A percentile compares a stretch with the other conserved stretches of the same genome.
Conservation (phyloP, 2,797 vertebrate genomes). For the Spinibarbus caldwelli region DNA sequence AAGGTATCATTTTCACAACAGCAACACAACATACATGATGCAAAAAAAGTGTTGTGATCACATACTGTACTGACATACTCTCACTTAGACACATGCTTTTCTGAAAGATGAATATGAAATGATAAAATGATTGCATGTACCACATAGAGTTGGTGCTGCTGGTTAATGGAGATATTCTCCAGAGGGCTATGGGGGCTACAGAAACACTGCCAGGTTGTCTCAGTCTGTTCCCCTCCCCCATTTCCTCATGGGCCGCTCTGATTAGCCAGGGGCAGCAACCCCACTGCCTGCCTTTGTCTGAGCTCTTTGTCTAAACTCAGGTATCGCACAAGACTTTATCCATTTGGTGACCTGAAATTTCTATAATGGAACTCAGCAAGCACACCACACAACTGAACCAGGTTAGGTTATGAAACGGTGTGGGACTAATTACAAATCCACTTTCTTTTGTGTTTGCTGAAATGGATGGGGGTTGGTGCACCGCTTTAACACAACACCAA, state of each 20-base stretch:
- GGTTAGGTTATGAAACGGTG: background rate
- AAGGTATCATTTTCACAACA: background rate
- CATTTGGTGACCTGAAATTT: background rate
- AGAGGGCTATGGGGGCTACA: background rate
- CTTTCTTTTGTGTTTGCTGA: background rate
- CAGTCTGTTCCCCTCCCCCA: conserved; percentile 44
- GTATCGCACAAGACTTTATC: conserved; percentile 31
- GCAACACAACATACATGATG: background rate
- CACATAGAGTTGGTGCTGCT: too few relatives aligned
- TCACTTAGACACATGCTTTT: background rate
- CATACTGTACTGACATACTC: background rate
- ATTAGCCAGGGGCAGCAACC: conserved; percentile 32
- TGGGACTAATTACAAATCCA: conserved; percentile 18
- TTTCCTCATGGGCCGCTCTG: conserved; percentile 30
- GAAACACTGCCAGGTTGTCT: conserved; percentile 36
- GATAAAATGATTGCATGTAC: too few relatives aligned
- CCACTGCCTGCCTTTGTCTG: conserved; percentile 39
- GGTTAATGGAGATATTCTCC: conserved; percentile 19
- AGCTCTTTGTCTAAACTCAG: conserved; percentile 52
- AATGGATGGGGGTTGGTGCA: conserved; percentile 12
- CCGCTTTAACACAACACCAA: conserved; percentile 9
- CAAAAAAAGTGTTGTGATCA: background rate
- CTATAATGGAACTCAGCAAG: background rate
- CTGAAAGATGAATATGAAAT: background rate
- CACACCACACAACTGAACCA: background rate